Percentiles rank a stretch among this genome's conserved stretches.
Conservation (phyloP, 2,888 invertebrate species). For the Drosophila suboccidentalis region DNA sequence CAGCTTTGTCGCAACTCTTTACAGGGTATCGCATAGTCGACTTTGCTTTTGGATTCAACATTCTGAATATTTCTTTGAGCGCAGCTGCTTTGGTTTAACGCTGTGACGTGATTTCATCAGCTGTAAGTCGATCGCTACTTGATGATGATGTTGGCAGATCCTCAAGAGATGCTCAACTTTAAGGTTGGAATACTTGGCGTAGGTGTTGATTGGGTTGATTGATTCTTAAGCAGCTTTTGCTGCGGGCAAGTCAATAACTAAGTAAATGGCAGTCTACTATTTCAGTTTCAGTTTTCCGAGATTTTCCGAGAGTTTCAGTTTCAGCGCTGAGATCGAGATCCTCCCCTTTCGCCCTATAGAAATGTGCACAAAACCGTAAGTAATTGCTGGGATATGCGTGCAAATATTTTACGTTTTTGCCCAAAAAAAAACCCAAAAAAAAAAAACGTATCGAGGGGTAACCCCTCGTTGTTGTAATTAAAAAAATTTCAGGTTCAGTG, state of each 20-base stretch:
- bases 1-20: not conserved
- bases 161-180: slow-evolving; percentile 15
- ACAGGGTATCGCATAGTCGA: slow-evolving; percentile 31
- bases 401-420: slow-evolving; percentile 82
- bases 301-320: not conserved
- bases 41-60: not conserved
- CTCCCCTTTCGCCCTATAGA: slow-evolving; percentile 20
- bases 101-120: slow-evolving; percentile 30
- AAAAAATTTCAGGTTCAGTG: slow-evolving; percentile 64
- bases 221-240: slow-evolving; percentile 23
- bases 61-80: slow-evolving; percentile 13
- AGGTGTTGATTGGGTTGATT: slow-evolving; percentile 66
- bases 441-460: slow-evolving; percentile 30
- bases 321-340: slow-evolving; percentile 1
- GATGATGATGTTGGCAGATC: slow-evolving; percentile 42
- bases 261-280: slow-evolving; percentile 43
- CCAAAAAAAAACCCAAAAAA: slow-evolving; percentile 51
- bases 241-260: slow-evolving; percentile 49
- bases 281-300: slow-evolving; percentile 17
- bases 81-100: slow-evolving; percentile 64
- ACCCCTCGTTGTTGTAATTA: slow-evolving; percentile 68
- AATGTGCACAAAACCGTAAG: slow-evolving; percentile 80
- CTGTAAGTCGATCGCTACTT: slow-evolving; percentile 65
- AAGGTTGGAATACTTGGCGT: slow-evolving; percentile 33
- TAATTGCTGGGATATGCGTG: slow-evolving; percentile 83